Evolutionary conservation across 2,797 vertebrate genomes (phyloP).

Genomic region (Squalus acanthias): DNA sequence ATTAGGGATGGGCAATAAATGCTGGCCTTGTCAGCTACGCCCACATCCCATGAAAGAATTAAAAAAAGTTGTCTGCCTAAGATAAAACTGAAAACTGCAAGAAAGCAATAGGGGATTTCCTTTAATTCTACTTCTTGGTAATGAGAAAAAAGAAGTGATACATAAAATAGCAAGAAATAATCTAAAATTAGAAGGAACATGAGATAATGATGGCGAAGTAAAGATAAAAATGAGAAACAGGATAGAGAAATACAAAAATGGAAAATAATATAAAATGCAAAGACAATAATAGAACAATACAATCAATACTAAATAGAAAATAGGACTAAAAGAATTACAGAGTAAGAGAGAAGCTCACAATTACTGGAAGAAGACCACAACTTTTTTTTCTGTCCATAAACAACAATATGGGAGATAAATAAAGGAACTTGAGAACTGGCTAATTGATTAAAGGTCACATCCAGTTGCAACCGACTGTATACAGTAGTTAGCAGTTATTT

Average conservation of each 20-base stretch:
- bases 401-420: not conserved
- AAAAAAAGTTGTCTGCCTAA: not conserved
- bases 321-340: not conserved
- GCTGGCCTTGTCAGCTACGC: too few relatives aligned
- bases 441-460: not conserved
- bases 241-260: not conserved
- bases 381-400: too few relatives aligned
- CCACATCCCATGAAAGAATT: too few relatives aligned
- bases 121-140: not conserved
- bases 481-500: too few relatives aligned
- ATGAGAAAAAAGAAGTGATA: not conserved
- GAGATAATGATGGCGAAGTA: not conserved
- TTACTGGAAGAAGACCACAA: not conserved
- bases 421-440: not conserved
- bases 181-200: not conserved
- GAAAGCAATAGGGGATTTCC: not conserved
- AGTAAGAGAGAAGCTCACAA: not conserved
- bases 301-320: not conserved
- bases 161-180: not conserved
- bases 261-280: not conserved
- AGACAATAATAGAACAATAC: not conserved
- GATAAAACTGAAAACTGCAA: not conserved
- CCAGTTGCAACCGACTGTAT: not conserved
- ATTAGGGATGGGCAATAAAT: too few relatives aligned
- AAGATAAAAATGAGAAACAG: not conserved